Base-by-base conservation (phyloP, 2,888 invertebrate genomes). In the Diarsia rubi region DNA sequence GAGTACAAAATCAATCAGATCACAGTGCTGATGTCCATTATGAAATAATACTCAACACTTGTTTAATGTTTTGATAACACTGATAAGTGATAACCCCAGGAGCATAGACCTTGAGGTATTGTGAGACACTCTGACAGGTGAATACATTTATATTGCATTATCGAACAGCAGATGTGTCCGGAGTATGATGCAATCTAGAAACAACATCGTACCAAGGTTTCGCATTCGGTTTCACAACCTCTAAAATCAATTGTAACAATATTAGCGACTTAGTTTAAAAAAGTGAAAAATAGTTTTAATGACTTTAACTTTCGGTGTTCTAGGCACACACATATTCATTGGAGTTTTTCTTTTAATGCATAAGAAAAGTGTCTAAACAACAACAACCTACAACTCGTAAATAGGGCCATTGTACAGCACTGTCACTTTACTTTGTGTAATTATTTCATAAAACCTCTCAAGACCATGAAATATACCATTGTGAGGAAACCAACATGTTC, bases 141-240 rank as follows among this genome's bases (percentile, higher is more conserved):
- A 44, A 66, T 65, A 75, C 14, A 49, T 69, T 69, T 37, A 75
- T 45, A 47, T 52, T 21, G 16, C n/a, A 47, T 52, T 45, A 27
- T 14, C 12, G 11, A 44, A 68, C 16, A 31, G 11, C 52, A 47
- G 0, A 59, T 64, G 12, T n/a, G 5, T 31, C 27, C 0, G 11
- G 52, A 24, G 27, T 49, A 49, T 57, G 54, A 66, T 60, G 24
- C 60, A 62, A 45, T 45, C 6, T 42, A 44, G 19, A 11, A 44
- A 2, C 5, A 42, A 12, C n/a, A 37, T 37, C 19, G 4, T 24
- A 3, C 2, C 12, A n/a, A n/a, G n/a, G n/a, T n/a, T n/a, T n/a
- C n/a, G n/a, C n/a, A n/a, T n/a, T n/a, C n/a, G n/a, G n/a, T n/a
- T n/a, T n/a, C 21, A n/a, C 19, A 47, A 19, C 31, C 12, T 47